Conservation (phyloP, 2,888 invertebrate genomes). For the Osmoderma eremita region DNA sequence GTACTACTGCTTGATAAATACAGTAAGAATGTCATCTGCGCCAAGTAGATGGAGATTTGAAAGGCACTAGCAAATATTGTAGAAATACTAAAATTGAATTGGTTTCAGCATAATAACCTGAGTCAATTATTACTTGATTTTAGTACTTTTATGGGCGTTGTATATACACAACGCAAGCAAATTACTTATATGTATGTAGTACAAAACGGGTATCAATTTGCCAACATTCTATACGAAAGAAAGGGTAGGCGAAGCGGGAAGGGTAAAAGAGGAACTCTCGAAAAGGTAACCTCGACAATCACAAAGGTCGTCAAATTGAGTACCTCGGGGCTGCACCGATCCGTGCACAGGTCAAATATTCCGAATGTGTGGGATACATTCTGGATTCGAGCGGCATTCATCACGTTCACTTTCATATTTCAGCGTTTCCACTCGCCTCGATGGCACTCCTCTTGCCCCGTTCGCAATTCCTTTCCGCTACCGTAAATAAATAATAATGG, state of each 20-base stretch:
- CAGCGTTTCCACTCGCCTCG: slow-evolving; percentile 10
- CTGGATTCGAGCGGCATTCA: slow-evolving; percentile 23
- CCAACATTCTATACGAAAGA: neutral
- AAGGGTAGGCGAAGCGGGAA: neutral
- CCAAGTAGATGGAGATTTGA: no score
- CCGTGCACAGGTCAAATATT: slow-evolving; percentile 26
- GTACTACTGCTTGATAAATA: no score
- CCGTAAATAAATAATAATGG: slow-evolving; percentile 38
- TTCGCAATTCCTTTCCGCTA: neutral
- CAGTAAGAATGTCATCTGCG: no score
- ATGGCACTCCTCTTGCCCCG: neutral
- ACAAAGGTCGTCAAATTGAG: slow-evolving; percentile 32
- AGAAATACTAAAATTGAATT: no score
- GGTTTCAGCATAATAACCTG: no score
- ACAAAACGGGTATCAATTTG: slow-evolving; percentile 11
- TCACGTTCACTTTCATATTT: slow-evolving; percentile 40
- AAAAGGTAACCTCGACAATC: slow-evolving; percentile 6
- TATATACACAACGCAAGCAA: no score
- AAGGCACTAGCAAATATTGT: no score
- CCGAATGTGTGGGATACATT: slow-evolving; percentile 29
- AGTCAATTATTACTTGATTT: no score
- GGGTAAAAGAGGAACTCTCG: slow-evolving; percentile 12
- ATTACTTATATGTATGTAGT: slow-evolving; percentile 5
- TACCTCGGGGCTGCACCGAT: slow-evolving; percentile 16
- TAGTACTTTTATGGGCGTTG: no score